Evolutionary conservation across 2,797 vertebrate genomes (phyloP).

Genomic region (Saguinus oedipus): DNA sequence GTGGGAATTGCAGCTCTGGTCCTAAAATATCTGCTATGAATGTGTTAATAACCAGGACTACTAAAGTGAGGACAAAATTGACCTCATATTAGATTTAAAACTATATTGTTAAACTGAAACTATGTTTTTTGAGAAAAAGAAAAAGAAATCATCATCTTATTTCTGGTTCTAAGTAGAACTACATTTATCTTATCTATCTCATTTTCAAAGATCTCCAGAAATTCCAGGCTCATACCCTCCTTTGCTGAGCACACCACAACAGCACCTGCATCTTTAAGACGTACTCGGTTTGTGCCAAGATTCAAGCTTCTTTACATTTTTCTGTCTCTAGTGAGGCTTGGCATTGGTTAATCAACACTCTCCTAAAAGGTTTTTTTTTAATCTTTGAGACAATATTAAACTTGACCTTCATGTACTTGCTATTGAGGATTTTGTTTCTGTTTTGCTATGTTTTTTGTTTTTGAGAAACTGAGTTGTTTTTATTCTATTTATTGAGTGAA

Average conservation of each 20-base stretch:
- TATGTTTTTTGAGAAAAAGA: not conserved
- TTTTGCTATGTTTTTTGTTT: not conserved
- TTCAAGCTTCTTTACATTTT: not conserved
- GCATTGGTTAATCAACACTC: not conserved
- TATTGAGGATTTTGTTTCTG: constrained; percentile 11
- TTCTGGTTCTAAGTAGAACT: not conserved
- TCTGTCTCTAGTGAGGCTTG: not conserved
- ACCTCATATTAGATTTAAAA: not conserved
- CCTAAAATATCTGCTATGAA: constrained; percentile 7
- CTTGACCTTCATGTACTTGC: not conserved
- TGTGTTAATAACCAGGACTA: not conserved
- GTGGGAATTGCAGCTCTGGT: not conserved
- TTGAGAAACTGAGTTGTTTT: not conserved
- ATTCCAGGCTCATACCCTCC: not conserved
- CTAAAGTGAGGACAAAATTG: not conserved
- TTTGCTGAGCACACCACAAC: not conserved
- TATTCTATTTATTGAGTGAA: not conserved
- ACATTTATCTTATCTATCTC: not conserved
- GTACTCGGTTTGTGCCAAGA: not conserved
- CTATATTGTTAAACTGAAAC: not conserved
- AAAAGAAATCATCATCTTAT: not conserved
- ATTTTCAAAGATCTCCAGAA: not conserved
- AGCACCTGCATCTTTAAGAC: not conserved
- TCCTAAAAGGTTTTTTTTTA: not conserved
- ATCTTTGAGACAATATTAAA: not conserved